These are phyloP conservation scores for Lasioglossum lativentre DNA, from an alignment of 2,888 invertebrate genomes.

Conservation along the genomic window DNA sequence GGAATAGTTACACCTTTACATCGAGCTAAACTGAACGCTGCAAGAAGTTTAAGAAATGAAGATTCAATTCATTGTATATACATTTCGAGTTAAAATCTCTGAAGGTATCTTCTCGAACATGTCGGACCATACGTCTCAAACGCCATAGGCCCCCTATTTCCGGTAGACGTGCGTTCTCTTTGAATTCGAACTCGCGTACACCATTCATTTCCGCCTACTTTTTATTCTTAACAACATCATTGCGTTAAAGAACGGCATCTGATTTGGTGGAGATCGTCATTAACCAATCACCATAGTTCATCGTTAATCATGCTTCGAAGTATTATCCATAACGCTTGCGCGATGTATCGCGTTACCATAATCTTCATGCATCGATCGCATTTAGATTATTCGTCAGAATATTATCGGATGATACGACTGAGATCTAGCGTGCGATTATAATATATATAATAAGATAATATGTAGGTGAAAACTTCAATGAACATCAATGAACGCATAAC, in stretches of 20 bases:
- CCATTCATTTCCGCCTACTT: constrained; percentile 24
- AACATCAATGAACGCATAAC: not conserved
- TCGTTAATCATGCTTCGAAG: constrained; percentile 49
- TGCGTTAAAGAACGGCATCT: not conserved
- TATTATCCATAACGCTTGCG: constrained; percentile 60
- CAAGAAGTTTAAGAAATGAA: not conserved
- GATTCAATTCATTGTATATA: not conserved
- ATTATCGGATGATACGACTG: constrained; percentile 33
- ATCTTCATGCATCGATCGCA: constrained; percentile 36
- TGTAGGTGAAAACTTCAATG: not conserved
- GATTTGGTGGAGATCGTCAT: constrained; percentile 26
- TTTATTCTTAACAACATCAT: constrained; percentile 11
- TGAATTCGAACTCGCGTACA: constrained; percentile 29
- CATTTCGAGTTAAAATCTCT: not conserved
- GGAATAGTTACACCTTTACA: not conserved
- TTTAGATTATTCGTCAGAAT: constrained; percentile 53
- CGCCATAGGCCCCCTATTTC: constrained; percentile 17
- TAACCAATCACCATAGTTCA: constrained; percentile 48
- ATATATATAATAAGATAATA: constrained; percentile 22
- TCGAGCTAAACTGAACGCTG: not conserved
- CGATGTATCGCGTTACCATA: constrained; percentile 42
- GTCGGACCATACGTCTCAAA: constrained; percentile 23
- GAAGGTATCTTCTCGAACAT: constrained; percentile 3
- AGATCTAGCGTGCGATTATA: constrained; percentile 30
- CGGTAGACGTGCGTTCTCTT: constrained; percentile 18